phyloP scores from a whole-genome alignment of 2,888 invertebrate genomes.

The Campopleginae sp. region DNA sequence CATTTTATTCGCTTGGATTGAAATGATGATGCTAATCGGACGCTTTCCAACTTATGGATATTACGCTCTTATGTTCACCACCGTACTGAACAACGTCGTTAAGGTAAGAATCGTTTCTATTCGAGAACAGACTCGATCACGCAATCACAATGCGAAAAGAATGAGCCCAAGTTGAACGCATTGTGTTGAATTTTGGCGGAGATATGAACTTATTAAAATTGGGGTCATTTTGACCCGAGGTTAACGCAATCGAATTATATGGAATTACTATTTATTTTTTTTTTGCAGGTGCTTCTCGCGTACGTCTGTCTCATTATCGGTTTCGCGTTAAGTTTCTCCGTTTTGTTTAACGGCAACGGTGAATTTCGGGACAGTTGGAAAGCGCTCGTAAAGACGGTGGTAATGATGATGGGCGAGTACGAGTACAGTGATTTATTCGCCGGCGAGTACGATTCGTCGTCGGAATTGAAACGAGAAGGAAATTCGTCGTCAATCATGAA shows the following conservation, averaged over 20 bases:
- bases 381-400: slow-evolving; percentile 85
- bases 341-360: slow-evolving; percentile 84
- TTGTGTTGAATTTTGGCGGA: too few species aligned
- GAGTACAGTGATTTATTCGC: slow-evolving; percentile 84
- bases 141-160: too few species aligned
- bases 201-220: too few species aligned
- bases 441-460: slow-evolving; percentile 54
- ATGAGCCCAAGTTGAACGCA: too few species aligned
- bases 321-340: slow-evolving; percentile 86
- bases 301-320: slow-evolving; percentile 86
- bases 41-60: slow-evolving; percentile 86
- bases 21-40: slow-evolving; percentile 86
- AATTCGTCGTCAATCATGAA: slow-evolving; percentile 3
- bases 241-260: too few species aligned
- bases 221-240: too few species aligned
- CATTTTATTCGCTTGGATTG: slow-evolving; percentile 85
- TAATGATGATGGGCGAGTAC: slow-evolving; percentile 87
- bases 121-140: too few species aligned
- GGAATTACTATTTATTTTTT: too few species aligned
- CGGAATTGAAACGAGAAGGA: background rate
- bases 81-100: slow-evolving; percentile 85
- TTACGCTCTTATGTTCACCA: slow-evolving; percentile 86
- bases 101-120: slow-evolving; percentile 81
- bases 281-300: slow-evolving; percentile 84
- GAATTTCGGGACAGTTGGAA: slow-evolving; percentile 80